Conservation (phyloP, 30 jellyfish, hydroid and myxozoan genomes). For the Aurelia aurita region DNA sequence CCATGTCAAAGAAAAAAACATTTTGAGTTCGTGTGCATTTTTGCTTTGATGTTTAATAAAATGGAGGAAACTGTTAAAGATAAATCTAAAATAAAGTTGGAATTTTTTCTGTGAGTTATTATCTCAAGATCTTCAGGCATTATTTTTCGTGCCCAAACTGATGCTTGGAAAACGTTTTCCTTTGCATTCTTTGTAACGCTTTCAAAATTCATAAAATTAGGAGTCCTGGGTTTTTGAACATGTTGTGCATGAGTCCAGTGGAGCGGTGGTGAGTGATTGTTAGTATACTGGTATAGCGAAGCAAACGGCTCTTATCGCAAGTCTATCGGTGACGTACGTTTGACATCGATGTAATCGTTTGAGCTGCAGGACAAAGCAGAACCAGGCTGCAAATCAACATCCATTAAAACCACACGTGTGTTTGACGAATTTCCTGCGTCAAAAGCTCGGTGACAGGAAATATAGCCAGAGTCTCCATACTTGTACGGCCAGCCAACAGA, state of each 20-base stretch:
- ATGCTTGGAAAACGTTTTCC: too few relatives aligned
- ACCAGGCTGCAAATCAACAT: neutral
- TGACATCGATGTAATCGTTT: neutral
- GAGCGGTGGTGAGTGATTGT: neutral
- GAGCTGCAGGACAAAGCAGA: neutral
- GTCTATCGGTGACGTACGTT: neutral
- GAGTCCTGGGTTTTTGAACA: too few relatives aligned
- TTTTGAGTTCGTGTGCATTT: too few relatives aligned
- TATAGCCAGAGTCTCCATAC: neutral
- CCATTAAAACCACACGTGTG: neutral
- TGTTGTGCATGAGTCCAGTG: neutral
- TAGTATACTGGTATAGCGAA: neutral
- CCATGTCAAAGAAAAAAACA: too few relatives aligned
- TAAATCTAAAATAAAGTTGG: too few relatives aligned
- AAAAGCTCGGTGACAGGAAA: neutral
- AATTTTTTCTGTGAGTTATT: too few relatives aligned
- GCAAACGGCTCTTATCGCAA: neutral
- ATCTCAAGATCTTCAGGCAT: too few relatives aligned
- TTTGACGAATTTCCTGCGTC: neutral
- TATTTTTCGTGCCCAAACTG: too few relatives aligned
- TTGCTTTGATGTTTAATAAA: too few relatives aligned
- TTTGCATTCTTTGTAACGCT: too few relatives aligned
- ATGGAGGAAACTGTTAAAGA: too few relatives aligned
- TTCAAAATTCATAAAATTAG: too few relatives aligned
- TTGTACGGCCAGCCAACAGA: neutral